These are phyloP conservation scores for Esox lucius DNA, from an alignment of 2,797 vertebrate genomes.

Conservation along the genomic window DNA sequence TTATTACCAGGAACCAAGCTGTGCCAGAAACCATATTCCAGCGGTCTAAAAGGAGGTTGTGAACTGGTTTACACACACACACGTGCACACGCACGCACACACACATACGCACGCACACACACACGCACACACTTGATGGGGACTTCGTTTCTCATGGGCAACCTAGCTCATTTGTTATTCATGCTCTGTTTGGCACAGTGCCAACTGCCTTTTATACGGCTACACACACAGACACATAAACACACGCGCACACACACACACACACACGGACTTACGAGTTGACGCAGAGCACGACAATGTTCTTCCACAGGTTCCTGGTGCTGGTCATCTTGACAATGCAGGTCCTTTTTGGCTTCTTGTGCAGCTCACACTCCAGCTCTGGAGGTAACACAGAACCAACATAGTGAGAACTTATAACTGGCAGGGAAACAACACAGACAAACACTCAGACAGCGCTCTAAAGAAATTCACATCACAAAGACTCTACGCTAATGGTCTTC, in stretches of 20 bases:
- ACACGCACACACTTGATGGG: conserved; percentile 3
- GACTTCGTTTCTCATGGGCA: conserved; percentile 26
- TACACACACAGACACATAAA: background rate
- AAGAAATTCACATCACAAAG: background rate
- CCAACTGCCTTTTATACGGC: conserved; percentile 34
- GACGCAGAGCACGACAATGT: conserved; percentile 94
- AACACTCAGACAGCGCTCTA: background rate
- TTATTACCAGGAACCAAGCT: background rate
- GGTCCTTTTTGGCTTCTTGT: conserved; percentile 87
- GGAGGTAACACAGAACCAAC: conserved; percentile 60
- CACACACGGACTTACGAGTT: conserved; percentile 90
- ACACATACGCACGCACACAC: conserved; percentile 4
- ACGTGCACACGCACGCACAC: conserved; percentile 16
- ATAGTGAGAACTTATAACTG: conserved; percentile 49
- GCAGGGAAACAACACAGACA: conserved; percentile 31
- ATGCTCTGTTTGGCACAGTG: conserved; percentile 31
- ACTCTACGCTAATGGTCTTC: background rate
- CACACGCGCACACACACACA: conserved; percentile 2
- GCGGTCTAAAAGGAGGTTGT: background rate
- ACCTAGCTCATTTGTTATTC: conserved; percentile 36
- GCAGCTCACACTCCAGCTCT: conserved; percentile 92
- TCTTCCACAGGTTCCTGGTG: conserved; percentile 97
- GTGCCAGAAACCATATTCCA: background rate
- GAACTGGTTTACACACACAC: background rate
- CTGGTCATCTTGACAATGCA: conserved; percentile 94